Evolutionary conservation across 2,113 vertebrate genomes (phyloP).

Genomic region (Aphelocoma coerulescens): DNA sequence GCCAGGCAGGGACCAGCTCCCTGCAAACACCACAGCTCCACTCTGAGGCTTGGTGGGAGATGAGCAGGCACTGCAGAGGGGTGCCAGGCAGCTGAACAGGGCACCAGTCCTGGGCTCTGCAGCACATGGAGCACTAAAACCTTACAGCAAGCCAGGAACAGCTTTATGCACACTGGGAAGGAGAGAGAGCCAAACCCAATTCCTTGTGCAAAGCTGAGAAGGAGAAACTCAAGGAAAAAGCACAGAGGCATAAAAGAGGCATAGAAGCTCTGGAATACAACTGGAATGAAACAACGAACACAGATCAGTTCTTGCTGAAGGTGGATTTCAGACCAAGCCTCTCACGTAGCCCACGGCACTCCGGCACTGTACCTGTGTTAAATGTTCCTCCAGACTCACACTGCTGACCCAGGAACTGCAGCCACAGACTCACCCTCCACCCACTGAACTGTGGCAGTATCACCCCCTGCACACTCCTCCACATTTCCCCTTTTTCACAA

Average conservation of each 20-base stretch:
- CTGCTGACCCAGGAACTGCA: background rate
- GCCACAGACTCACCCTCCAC: background rate
- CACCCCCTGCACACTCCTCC: background rate
- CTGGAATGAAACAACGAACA: background rate
- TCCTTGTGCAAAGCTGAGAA: background rate
- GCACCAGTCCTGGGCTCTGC: background rate
- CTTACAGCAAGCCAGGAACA: background rate
- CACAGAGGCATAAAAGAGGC: background rate
- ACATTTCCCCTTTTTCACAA: background rate
- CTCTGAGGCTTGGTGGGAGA: background rate
- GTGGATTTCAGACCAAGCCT: background rate
- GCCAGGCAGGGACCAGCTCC: background rate
- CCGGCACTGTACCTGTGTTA: background rate
- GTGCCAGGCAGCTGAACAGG: background rate
- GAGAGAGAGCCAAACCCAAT: background rate
- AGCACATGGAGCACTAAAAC: background rate
- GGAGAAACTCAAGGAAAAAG: background rate
- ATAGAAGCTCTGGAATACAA: background rate
- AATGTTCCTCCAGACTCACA: background rate
- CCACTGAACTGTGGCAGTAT: accelerated
- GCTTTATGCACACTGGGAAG: background rate
- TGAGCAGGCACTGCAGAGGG: background rate
- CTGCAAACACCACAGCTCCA: background rate
- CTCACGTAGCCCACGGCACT: background rate
- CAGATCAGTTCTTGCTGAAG: background rate